phyloP scores from a whole-genome alignment of 2,113 vertebrate species.

The Nanorana parkeri region DNA sequence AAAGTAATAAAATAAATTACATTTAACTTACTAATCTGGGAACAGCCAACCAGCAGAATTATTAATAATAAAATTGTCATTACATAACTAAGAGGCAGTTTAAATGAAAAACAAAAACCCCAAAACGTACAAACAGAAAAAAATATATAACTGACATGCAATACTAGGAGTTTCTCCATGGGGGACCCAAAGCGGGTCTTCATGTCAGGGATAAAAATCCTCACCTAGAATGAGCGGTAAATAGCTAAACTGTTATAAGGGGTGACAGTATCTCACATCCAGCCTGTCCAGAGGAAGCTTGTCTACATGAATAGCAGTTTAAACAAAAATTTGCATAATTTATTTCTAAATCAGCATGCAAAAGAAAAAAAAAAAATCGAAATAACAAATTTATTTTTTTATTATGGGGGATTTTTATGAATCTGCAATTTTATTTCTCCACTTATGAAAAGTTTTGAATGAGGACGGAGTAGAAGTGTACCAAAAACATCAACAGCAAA shows the following conservation, averaged over 20 bases:
- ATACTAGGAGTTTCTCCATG: not conserved
- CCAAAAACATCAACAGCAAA: no score
- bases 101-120: constrained; percentile 88
- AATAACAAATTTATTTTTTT: no score
- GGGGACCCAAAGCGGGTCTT: not conserved
- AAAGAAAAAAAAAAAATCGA: not conserved
- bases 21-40: constrained; percentile 98
- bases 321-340: not conserved
- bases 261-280: not conserved
- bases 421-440: no score
- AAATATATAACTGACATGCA: constrained; percentile 78
- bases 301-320: not conserved
- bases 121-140: constrained; percentile 81
- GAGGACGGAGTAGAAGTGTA: no score
- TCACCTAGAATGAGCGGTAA: constrained; percentile 50
- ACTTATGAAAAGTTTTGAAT: no score
- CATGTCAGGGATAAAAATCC: not conserved
- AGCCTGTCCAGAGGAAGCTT: not conserved
- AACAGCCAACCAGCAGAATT: constrained; percentile 86
- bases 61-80: constrained; percentile 75
- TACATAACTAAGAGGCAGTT: constrained; percentile 94
- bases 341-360: not conserved
- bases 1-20: constrained; percentile 94
- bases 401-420: no score
- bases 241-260: constrained; percentile 58